Evolutionary conservation across 2,888 invertebrate genomes (phyloP).

Genomic region (Drosophila hamatofila): DNA sequence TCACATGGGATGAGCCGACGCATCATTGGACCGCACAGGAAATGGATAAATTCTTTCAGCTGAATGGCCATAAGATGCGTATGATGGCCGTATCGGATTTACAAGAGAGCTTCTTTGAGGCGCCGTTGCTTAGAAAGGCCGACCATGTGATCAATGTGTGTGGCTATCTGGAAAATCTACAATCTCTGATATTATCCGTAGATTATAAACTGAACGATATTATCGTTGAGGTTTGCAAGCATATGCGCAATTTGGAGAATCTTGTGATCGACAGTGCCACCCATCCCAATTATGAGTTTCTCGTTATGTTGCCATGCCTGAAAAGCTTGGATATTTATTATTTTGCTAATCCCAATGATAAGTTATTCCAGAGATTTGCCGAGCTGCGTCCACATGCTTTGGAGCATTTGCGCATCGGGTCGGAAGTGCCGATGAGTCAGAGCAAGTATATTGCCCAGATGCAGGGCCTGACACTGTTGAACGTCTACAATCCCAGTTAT

Average conservation of each 20-base stretch:
- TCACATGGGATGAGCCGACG: conserved; percentile 10
- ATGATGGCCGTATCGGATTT: conserved; percentile 4
- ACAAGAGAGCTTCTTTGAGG: neutral
- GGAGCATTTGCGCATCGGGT: conserved; percentile 35
- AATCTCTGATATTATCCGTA: conserved; percentile 14
- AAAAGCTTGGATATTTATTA: conserved; percentile 34
- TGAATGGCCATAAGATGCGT: conserved; percentile 36
- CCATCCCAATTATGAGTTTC: conserved; percentile 32
- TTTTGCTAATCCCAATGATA: conserved; percentile 15
- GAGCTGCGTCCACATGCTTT: conserved; percentile 21
- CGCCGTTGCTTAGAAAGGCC: conserved; percentile 1
- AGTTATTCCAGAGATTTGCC: conserved; percentile 28
- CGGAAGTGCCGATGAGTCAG: conserved; percentile 6
- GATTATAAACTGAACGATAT: conserved; percentile 6
- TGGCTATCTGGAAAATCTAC: conserved; percentile 29
- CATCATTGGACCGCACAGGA: conserved; percentile 21
- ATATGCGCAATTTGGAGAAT: conserved; percentile 19
- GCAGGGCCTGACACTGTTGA: conserved; percentile 11
- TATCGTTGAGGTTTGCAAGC: conserved; percentile 23
- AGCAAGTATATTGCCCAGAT: conserved; percentile 8
- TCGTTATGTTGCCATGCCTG: conserved; percentile 19
- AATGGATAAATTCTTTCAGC: conserved; percentile 26
- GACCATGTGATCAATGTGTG: conserved; percentile 13
- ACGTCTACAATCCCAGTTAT: conserved; percentile 21
- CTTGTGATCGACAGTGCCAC: conserved; percentile 21